Evolutionary conservation across 2,797 vertebrate species (phyloP), one percentile per base, ranked within the genome.

Genomic region (Podarcis lilfordi): DNA sequence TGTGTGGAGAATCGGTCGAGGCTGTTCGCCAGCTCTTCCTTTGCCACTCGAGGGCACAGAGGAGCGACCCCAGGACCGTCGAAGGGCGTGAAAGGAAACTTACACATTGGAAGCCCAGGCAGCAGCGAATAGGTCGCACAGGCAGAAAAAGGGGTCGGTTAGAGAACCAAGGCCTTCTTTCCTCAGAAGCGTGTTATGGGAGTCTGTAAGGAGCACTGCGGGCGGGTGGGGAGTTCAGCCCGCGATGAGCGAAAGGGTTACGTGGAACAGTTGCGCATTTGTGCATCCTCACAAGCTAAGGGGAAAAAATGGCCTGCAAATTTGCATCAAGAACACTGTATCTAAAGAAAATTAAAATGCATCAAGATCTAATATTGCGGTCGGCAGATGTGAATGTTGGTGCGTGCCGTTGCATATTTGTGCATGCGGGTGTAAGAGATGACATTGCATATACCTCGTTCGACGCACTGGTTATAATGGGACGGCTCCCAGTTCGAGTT

Each of bases 51-150:
- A 9, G 40, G 17, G 43, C 37, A 25, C 19, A 27, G 40, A 45
- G 37, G 5, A 43, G 2, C 0, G 17, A n/a, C 43, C 61, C 74
- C 40, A 7, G 19, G 32, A 23, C 50, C 3, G 29, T 21, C 50
- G 3, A 17, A 32, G 85, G 27, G 9, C 37, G 43, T 11, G 23
- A 37, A 35, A 82, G 3, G 13, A 11, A 66, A 75, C 40, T 35
- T 23, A 4, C 0, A 27, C 61, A 27, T 1, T 10, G 8, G 29
- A 0, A 3, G 7, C 7, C 0, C 1, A 37, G 2, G 40, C 1
- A 17, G 15, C 5, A 2, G 1, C 1, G 0, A 37, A 40, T 6
- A 1, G 3, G 19, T 2, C 45, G 8, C 4, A 2, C 27, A 37
- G n/a, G 3, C 3, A 13, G 11, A 23, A 6, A 4, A 1, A 23